A percentile compares a stretch with the other conserved stretches of the same genome.
These are phyloP conservation scores for Popillia japonica DNA, from an alignment of 1,140 invertebrate species.

Conservation along the genomic window DNA sequence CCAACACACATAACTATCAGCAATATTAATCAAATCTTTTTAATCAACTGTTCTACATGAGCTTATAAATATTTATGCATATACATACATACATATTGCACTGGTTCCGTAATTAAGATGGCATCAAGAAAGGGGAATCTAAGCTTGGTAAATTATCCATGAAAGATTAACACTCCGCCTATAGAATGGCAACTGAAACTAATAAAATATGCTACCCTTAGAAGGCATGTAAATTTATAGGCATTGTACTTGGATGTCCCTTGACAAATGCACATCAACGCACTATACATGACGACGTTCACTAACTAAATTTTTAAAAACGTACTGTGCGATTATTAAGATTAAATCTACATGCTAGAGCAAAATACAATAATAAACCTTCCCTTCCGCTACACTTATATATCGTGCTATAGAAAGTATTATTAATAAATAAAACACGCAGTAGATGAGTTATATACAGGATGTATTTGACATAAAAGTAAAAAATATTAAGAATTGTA, in stretches of 20 bases:
- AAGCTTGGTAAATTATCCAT: constrained; percentile 6
- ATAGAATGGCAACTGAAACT: constrained; percentile 1
- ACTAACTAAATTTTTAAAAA: too few species aligned
- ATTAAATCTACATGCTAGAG: too few species aligned
- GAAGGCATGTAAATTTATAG: neutral
- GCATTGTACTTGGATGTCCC: constrained; percentile 19
- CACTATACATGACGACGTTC: neutral
- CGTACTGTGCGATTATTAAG: too few species aligned
- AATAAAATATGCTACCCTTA: constrained; percentile 24
- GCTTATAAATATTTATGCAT: constrained; percentile 17
- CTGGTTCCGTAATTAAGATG: constrained; percentile 2
- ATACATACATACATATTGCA: constrained; percentile 7
- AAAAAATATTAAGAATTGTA: too few species aligned
- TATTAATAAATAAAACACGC: too few species aligned
- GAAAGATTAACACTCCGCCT: constrained; percentile 21
- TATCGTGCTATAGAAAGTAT: too few species aligned
- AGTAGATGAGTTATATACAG: too few species aligned
- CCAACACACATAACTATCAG: neutral
- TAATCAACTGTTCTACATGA: neutral
- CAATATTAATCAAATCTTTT: constrained; percentile 18
- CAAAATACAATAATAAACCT: too few species aligned
- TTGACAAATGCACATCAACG: neutral
- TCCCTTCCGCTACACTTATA: too few species aligned
- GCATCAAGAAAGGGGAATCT: neutral
- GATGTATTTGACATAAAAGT: too few species aligned